phyloP scores from a whole-genome alignment of 92 coral and sea anemone genomes.

The Epizoanthus ramosus region DNA sequence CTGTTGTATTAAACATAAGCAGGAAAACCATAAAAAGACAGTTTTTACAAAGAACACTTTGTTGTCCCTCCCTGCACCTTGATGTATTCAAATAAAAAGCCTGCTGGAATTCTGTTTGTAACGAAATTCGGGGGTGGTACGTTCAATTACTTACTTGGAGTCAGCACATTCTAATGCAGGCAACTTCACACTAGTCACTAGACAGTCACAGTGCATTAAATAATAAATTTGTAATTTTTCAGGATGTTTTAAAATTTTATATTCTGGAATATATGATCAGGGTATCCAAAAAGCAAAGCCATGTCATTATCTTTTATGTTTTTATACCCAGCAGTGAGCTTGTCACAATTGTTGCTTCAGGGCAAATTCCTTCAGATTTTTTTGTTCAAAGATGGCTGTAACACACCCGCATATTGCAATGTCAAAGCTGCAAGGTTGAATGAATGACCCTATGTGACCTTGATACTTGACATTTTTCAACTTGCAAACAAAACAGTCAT shows the following conservation, averaged over 20 bases:
- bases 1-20: neutral
- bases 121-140: neutral
- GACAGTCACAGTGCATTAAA: no score
- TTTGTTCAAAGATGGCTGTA: neutral
- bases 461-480: neutral
- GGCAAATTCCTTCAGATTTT: neutral
- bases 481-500: conserved; percentile 14
- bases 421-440: neutral
- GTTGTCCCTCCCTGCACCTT: neutral
- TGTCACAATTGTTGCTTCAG: neutral
- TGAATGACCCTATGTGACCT: conserved; percentile 2
- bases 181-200: no score
- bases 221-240: no score
- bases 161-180: no score
- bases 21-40: neutral
- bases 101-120: neutral
- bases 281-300: no score
- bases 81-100: neutral
- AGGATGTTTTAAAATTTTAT: no score
- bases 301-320: no score
- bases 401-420: neutral
- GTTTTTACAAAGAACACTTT: conserved; percentile 18
- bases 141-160: neutral
- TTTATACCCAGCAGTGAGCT: neutral
- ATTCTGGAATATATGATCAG: no score